phyloP scores from a whole-genome alignment of 1,140 invertebrate genomes.

The Drosophila lini region DNA sequence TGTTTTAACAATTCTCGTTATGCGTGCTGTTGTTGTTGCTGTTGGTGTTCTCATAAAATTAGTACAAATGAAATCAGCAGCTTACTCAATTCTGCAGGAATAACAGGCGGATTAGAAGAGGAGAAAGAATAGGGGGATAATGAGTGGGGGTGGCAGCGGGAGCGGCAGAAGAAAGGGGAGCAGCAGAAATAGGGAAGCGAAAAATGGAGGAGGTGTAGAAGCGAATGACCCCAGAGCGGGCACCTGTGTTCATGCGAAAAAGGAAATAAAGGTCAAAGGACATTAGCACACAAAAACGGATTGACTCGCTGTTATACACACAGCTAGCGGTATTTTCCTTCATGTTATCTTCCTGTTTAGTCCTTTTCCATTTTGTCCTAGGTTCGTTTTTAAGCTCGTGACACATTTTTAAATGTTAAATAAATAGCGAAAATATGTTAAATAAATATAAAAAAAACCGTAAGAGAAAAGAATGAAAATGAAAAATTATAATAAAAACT shows the following conservation, averaged over 20 bases:
- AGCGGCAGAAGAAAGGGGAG: not conserved
- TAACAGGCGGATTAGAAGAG: not conserved
- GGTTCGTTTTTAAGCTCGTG: slow-evolving; percentile 4
- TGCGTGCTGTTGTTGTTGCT: slow-evolving; percentile 11
- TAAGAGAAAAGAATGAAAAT: not conserved
- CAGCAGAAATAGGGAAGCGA: not conserved
- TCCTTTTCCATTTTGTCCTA: slow-evolving; percentile 13
- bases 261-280: slow-evolving; percentile 73
- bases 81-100: slow-evolving; percentile 18
- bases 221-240: slow-evolving; percentile 63
- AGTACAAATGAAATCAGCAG: slow-evolving; percentile 57
- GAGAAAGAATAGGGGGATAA: not conserved
- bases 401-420: not conserved
- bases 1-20: slow-evolving; percentile 56
- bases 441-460: not conserved
- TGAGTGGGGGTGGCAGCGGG: slow-evolving; percentile 4
- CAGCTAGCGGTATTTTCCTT: slow-evolving; percentile 8
- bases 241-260: slow-evolving; percentile 37
- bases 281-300: slow-evolving; percentile 41
- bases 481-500: slow-evolving; percentile 7
- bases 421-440: not conserved
- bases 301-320: slow-evolving; percentile 13
- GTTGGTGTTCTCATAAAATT: slow-evolving; percentile 44
- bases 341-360: slow-evolving; percentile 9
- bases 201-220: slow-evolving; percentile 19